Conservation (phyloP, 2,888 invertebrate genomes). For the Heterodera filipjevi region DNA sequence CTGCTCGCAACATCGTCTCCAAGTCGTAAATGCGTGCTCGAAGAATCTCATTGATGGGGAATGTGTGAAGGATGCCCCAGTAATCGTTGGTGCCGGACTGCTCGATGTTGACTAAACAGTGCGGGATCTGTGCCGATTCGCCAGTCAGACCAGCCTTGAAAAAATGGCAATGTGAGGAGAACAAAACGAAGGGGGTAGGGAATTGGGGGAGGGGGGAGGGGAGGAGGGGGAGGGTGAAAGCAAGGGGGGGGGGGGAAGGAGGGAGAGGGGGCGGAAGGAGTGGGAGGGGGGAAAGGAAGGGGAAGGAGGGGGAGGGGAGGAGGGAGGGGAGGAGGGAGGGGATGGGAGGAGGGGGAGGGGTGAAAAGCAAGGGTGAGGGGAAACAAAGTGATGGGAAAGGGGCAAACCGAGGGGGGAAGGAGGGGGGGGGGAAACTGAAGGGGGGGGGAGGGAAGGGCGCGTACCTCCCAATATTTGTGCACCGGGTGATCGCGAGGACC, state of each 20-base stretch:
- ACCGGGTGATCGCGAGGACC: constrained; percentile 54
- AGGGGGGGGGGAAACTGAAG: constrained; percentile 37
- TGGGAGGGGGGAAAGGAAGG: background rate
- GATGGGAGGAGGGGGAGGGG: constrained; percentile 37
- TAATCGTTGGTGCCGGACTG: constrained; percentile 59
- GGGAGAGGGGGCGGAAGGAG: too few relatives aligned
- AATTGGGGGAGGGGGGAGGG: constrained; percentile 29
- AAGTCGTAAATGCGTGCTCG: constrained; percentile 56
- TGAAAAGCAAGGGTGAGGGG: too few relatives aligned
- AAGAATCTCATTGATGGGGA: constrained; percentile 53
- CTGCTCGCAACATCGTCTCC: constrained; percentile 58
- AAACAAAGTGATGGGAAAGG: background rate
- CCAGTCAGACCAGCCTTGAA: constrained; percentile 55
- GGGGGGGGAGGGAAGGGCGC: too few relatives aligned
- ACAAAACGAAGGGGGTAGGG: background rate
- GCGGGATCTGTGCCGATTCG: constrained; percentile 48
- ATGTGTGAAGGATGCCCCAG: constrained; percentile 60
- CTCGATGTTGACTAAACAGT: constrained; percentile 61
- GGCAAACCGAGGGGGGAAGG: background rate
- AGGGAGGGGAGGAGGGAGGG: background rate
- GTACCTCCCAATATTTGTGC: constrained; percentile 55
- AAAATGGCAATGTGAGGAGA: background rate
- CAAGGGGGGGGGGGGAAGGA: background rate
- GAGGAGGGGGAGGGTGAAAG: constrained; percentile 30
- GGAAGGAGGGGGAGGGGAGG: constrained; percentile 32